These are phyloP conservation scores for Chalcis sispes DNA, from an alignment of 2,888 invertebrate genomes.

Conservation along the genomic window DNA sequence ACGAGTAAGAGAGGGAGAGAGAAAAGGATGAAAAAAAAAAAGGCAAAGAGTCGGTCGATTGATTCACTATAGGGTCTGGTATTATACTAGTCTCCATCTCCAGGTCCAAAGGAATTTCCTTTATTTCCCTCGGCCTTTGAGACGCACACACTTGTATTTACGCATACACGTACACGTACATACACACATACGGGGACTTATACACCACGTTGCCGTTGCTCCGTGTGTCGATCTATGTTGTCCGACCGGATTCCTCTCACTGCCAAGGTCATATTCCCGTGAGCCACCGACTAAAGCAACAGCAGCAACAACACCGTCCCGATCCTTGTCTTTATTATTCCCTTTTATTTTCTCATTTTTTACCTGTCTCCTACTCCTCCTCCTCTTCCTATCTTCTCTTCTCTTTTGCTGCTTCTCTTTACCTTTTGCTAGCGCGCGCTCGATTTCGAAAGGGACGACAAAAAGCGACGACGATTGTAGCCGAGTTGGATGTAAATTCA, in stretches of 20 bases:
- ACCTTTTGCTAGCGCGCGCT: not conserved
- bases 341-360: constrained; percentile 50
- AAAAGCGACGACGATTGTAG: not conserved
- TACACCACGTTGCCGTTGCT: no score
- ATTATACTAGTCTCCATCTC: constrained; percentile 2
- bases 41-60: constrained; percentile 38
- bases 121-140: constrained; percentile 57
- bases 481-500: constrained; percentile 16
- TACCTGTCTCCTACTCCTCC: constrained; percentile 29
- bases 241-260: constrained; percentile 71
- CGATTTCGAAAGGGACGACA: constrained; percentile 35
- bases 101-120: constrained; percentile 58
- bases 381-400: constrained; percentile 17
- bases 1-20: not conserved
- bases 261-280: constrained; percentile 69
- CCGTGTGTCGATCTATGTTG: constrained; percentile 68
- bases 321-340: constrained; percentile 55
- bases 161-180: constrained; percentile 11
- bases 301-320: constrained; percentile 51
- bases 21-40: constrained; percentile 15
- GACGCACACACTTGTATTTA: constrained; percentile 27
- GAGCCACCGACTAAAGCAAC: constrained; percentile 60
- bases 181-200: not conserved
- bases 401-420: constrained; percentile 3
- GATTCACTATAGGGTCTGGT: constrained; percentile 49